phyloP scores from a whole-genome alignment of 2,113 vertebrate genomes.

The Antechinus flavipes region DNA sequence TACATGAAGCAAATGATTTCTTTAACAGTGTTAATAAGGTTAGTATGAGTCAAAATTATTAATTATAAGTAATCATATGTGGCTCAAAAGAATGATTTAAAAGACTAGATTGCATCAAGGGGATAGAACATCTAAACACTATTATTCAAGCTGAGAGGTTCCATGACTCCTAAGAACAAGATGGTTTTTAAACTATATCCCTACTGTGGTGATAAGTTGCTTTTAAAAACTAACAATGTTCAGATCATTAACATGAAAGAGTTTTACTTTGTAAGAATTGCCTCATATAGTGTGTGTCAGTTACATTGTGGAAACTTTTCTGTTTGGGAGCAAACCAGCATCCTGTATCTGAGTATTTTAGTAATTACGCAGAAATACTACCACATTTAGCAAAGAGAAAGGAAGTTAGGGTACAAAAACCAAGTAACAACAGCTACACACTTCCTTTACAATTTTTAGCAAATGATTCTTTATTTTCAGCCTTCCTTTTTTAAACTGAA shows the following conservation, averaged over 20 bases:
- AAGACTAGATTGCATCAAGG: not conserved
- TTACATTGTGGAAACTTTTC: conserved; percentile 11
- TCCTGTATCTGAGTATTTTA: not conserved
- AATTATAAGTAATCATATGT: not conserved
- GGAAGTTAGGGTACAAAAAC: not conserved
- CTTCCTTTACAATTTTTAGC: not conserved
- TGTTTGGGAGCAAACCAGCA: not conserved
- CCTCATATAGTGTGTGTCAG: not conserved
- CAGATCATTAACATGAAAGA: not conserved
- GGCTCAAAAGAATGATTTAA: not conserved
- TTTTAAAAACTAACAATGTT: conserved; percentile 22
- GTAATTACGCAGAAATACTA: not conserved
- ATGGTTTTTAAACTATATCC: conserved; percentile 23
- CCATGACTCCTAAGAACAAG: not conserved
- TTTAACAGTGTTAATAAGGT: conserved; percentile 88
- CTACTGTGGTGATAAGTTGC: not conserved
- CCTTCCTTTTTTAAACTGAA: not conserved
- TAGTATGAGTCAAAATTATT: conserved; percentile 65
- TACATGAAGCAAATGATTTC: conserved; percentile 88
- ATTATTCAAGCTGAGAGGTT: not conserved
- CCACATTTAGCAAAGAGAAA: not conserved
- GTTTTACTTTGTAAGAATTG: not conserved
- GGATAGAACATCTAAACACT: not conserved
- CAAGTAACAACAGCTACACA: not conserved
- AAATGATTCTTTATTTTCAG: not conserved